These are phyloP conservation scores for Monopis laevigella DNA, from an alignment of 2,888 invertebrate genomes.

Conservation along the genomic window DNA sequence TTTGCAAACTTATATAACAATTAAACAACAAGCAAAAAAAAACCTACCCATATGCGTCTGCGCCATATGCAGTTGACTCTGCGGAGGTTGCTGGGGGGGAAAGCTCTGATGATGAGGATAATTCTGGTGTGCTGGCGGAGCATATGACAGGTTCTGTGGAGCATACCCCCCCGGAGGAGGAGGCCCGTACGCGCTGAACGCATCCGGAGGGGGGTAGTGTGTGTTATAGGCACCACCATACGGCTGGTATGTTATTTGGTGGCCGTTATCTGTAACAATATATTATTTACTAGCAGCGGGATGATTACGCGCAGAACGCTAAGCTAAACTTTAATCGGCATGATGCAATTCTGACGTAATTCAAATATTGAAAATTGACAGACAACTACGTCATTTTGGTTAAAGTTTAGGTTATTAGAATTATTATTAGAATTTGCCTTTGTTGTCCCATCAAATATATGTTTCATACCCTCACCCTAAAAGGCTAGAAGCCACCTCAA, in stretches of 20 bases:
- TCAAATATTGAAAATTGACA: too few relatives aligned
- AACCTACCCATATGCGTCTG: constrained; percentile 57
- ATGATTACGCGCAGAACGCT: too few relatives aligned
- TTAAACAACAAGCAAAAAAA: constrained; percentile 13
- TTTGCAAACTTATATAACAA: not conserved
- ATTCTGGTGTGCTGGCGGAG: constrained; percentile 61
- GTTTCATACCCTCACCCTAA: too few relatives aligned
- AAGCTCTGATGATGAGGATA: constrained; percentile 56
- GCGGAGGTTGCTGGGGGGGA: constrained; percentile 52
- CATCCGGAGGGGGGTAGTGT: constrained; percentile 61
- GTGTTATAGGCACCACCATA: constrained; percentile 61
- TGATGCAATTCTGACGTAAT: too few relatives aligned
- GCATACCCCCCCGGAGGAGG: constrained; percentile 58
- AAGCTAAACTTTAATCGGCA: too few relatives aligned
- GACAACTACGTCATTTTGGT: too few relatives aligned
- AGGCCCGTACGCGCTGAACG: constrained; percentile 58
- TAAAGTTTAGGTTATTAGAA: too few relatives aligned
- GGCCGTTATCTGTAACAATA: constrained; percentile 58
- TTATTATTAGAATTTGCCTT: too few relatives aligned
- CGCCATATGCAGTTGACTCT: constrained; percentile 54
- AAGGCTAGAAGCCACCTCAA: too few relatives aligned
- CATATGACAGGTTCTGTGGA: constrained; percentile 57
- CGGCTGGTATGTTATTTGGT: constrained; percentile 61
- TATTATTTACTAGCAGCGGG: constrained; percentile 23
- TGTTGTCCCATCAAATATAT: too few relatives aligned